Evolutionary conservation across 2,113 vertebrate genomes (phyloP).

Genomic region (Perccottus glenii): DNA sequence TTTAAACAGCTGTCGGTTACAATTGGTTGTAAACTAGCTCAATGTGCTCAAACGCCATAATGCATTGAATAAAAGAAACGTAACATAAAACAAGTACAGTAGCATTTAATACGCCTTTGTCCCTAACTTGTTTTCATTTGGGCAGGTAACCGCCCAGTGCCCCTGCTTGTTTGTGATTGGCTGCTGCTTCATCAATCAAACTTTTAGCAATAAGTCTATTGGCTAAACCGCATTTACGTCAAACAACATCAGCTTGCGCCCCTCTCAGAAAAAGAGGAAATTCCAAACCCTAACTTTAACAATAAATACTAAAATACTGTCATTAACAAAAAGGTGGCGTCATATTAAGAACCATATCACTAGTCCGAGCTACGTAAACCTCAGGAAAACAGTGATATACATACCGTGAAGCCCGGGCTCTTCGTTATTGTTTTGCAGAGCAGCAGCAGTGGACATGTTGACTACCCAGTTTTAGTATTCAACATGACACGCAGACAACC

Average conservation of each 20-base stretch:
- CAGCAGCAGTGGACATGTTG: constrained; percentile 81
- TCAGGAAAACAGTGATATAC: constrained; percentile 4
- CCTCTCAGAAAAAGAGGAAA: constrained; percentile 68
- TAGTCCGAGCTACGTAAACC: neutral
- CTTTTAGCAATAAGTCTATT: constrained; percentile 39
- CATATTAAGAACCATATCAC: rapidly evolving
- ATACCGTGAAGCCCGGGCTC: constrained; percentile 80
- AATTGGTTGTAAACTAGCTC: neutral
- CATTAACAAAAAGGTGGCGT: neutral
- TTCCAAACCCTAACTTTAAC: constrained; percentile 65
- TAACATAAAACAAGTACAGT: neutral
- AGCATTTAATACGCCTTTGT: constrained; percentile 51
- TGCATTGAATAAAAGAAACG: rapidly evolving
- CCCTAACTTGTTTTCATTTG: constrained; percentile 77
- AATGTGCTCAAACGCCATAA: neutral
- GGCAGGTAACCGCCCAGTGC: constrained; percentile 50
- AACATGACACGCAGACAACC: constrained; percentile 63
- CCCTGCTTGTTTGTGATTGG: constrained; percentile 48
- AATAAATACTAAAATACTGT: constrained; percentile 44
- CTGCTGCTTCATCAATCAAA: constrained; percentile 53
- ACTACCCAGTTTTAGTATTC: constrained; percentile 68
- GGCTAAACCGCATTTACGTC: constrained; percentile 41
- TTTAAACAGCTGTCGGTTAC: neutral
- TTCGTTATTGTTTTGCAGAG: constrained; percentile 80
- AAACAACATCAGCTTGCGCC: constrained; percentile 39